Conservation (phyloP, 2,888 invertebrate species). For the Epinotia brunnichana region DNA sequence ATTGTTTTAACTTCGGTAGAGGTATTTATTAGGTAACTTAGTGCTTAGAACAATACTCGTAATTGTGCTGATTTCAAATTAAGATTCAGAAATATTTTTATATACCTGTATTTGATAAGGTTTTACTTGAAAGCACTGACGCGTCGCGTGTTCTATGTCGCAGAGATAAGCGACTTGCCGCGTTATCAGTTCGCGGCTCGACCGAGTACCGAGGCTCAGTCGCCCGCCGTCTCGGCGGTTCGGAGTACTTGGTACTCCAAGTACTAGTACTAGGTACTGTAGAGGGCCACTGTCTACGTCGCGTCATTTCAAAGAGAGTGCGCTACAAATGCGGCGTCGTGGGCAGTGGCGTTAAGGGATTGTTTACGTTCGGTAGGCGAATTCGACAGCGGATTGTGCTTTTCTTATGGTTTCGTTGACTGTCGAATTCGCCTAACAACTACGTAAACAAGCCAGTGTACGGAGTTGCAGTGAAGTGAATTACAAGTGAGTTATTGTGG, state of each 20-base stretch:
- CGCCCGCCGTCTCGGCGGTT: constrained; percentile 42
- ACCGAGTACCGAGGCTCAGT: constrained; percentile 46
- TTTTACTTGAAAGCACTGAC: neutral
- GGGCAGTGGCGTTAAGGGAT: neutral
- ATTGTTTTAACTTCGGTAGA: neutral
- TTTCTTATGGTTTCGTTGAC: neutral
- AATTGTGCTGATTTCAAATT: no score
- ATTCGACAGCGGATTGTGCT: neutral
- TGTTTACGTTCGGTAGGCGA: neutral
- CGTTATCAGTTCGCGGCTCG: constrained; percentile 47
- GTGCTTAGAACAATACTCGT: no score
- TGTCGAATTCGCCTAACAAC: neutral
- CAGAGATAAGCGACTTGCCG: constrained; percentile 48
- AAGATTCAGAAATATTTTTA: no score
- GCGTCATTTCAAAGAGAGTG: neutral
- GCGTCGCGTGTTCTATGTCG: constrained; percentile 39
- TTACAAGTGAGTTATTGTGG: constrained; percentile 48
- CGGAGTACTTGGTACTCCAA: constrained; percentile 19
- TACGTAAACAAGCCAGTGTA: neutral
- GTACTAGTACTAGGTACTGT: constrained; percentile 3
- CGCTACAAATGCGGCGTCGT: neutral
- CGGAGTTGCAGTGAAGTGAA: constrained; percentile 14
- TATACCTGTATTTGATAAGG: neutral
- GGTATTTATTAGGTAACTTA: neutral
- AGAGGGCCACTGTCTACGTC: neutral